Evolutionary conservation across 2,113 vertebrate species (phyloP).

Genomic region (Chaetura pelagica): DNA sequence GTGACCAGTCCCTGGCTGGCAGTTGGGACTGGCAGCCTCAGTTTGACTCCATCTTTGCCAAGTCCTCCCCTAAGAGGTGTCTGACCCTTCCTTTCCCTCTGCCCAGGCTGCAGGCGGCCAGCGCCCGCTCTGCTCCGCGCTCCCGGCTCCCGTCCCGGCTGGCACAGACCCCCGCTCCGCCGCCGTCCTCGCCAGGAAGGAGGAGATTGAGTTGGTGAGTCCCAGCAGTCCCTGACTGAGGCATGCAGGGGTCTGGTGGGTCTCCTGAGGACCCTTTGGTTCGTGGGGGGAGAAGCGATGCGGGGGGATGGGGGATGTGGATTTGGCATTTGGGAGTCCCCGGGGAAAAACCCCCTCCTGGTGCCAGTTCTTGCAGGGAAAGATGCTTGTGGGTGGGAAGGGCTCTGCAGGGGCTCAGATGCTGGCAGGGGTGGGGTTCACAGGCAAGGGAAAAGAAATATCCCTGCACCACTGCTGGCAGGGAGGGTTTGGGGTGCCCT

Average conservation of each 20-base stretch:
- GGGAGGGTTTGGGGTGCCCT: fast-evolving
- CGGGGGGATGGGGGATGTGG: fast-evolving
- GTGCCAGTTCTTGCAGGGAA: background rate
- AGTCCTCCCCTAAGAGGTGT: background rate
- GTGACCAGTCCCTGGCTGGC: background rate
- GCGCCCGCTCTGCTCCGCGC: fast-evolving
- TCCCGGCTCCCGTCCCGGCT: fast-evolving
- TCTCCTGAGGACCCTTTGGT: background rate
- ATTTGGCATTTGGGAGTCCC: background rate
- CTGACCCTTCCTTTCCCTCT: fast-evolving
- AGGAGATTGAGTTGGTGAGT: conserved; percentile 58
- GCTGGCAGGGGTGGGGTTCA: background rate
- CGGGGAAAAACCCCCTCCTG: background rate
- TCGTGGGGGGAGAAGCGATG: fast-evolving
- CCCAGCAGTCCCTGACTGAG: fast-evolving
- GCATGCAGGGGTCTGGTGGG: fast-evolving
- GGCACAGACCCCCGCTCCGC: background rate
- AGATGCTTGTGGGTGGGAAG: background rate
- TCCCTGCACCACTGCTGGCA: too few relatives aligned
- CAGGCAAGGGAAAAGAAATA: too few relatives aligned
- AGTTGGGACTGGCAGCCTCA: fast-evolving
- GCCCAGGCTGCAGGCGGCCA: background rate
- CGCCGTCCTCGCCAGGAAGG: conserved; percentile 37
- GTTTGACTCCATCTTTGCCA: background rate
- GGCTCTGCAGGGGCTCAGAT: background rate